A percentile compares a stretch with the other conserved stretches of the same genome.
Conservation (phyloP, 2,797 vertebrate species). For the Sibirionetta formosa region DNA sequence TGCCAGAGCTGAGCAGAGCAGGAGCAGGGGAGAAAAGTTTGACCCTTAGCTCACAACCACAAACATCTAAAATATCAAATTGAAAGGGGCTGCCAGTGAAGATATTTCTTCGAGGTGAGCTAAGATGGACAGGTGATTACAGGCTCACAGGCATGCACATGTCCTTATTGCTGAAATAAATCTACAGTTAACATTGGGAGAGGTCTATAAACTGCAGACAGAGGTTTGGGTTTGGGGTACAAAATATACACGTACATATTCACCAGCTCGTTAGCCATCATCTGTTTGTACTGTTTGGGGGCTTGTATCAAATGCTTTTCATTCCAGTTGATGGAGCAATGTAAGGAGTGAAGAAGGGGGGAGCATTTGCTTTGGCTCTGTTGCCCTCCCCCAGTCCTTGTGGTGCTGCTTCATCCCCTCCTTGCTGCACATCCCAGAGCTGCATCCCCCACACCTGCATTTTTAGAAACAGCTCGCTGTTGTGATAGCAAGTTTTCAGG, state of each 20-base stretch:
- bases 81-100: neutral
- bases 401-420: neutral
- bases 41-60: neutral
- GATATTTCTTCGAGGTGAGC: neutral
- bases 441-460: neutral
- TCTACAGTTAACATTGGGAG: neutral
- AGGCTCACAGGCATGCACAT: neutral
- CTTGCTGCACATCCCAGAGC: neutral
- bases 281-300: neutral
- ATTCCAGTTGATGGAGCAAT: neutral
- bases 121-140: neutral
- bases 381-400: neutral
- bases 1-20: neutral
- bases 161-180: slow-evolving; percentile 7
- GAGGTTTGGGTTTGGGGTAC: neutral
- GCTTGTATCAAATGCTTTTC: neutral
- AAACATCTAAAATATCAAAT: neutral
- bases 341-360: neutral
- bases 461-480: neutral
- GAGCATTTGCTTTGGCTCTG: slow-evolving; percentile 20
- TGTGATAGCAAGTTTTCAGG: slow-evolving; percentile 13
- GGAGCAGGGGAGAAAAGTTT: neutral
- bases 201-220: neutral
- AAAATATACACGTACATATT: neutral
- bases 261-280: neutral